Percentiles rank a stretch among this genome's conserved stretches.
Evolutionary conservation across 1,140 invertebrate genomes (phyloP).

Genomic region (Battus philenor): DNA sequence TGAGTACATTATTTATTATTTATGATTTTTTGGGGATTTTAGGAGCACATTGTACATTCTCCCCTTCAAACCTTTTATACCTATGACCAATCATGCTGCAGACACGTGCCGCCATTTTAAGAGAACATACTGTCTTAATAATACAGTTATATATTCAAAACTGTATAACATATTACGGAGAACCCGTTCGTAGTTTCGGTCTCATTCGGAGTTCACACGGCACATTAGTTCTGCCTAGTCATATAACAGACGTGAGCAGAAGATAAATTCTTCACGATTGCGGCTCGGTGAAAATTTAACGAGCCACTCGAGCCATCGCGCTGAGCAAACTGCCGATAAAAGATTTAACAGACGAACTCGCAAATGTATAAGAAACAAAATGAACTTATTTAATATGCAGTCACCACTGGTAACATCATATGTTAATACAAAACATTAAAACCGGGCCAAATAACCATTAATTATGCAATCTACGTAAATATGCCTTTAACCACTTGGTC

Average conservation of each 20-base stretch:
- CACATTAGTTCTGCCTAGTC: slow-evolving; percentile 12
- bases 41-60: too few species aligned
- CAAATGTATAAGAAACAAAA: slow-evolving; percentile 44
- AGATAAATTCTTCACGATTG: slow-evolving; percentile 27
- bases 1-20: too few species aligned
- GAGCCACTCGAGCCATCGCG: slow-evolving; percentile 27
- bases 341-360: slow-evolving; percentile 47
- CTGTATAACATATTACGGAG: too few species aligned
- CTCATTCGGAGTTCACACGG: slow-evolving; percentile 8
- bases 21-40: too few species aligned
- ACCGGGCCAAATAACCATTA: too few species aligned
- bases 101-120: too few species aligned
- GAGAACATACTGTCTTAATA: too few species aligned
- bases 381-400: slow-evolving; percentile 38
- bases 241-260: slow-evolving; percentile 23
- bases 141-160: too few species aligned
- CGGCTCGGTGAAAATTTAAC: slow-evolving; percentile 42
- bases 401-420: slow-evolving; percentile 17
- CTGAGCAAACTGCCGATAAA: slow-evolving; percentile 46
- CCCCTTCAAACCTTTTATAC: too few species aligned
- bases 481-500: neutral
- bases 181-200: slow-evolving; percentile 4
- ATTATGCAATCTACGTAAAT: too few species aligned
- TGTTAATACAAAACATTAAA: too few species aligned
- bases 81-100: too few species aligned